Base-by-base conservation (phyloP, 2,888 invertebrate species). In the Blera fallax region DNA sequence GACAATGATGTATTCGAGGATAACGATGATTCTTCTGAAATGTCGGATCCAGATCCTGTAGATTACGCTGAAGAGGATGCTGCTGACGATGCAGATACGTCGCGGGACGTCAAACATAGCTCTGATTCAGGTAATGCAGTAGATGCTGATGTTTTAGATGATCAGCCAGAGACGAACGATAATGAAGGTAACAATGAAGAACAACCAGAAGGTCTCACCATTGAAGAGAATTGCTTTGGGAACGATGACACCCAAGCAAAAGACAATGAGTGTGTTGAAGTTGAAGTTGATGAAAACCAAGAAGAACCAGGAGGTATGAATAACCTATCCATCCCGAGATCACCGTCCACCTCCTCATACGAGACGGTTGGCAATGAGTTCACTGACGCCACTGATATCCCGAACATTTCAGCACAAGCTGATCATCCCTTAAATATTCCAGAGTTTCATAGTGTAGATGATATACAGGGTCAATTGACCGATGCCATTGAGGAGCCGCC, bases 1-100 rank as follows among this genome's bases (percentile, higher is more conserved):
- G 94, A 94, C 88, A 92, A 92, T 79, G 92, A 93, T 88, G 91
- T 93, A 83, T 93, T 94, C 90, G 93, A 94, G 89, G 93, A 93
- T 89, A 92, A 91, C 91, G 93, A 94, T 91, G 90, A 93, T 90
- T 93, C 93, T 88, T 84, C 84, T 6, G 84, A 84, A 45, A 84
- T 84, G 64, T 84, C 84, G 0, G 84, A 80, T 54, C 89, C 94
- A 90, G 92, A 84, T 65, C 89, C 94, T 90, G 92, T 93, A 91
- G 92, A 93, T 88, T 92, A 94, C 92, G 89, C 91, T 37, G 88
- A 91, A 29, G 91, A 92, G 56, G 91, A 89, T 16, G 90, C 90
- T 3, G 89, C 90, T 54, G 88, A 88, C 24, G 90, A 90, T 0
- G 89, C 89, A 24, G 90, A 91, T 11, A 89, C 90, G 77, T 89